phyloP scores from a whole-genome alignment of 2,888 invertebrate species.

The Xanthostigma xanthostigma region DNA sequence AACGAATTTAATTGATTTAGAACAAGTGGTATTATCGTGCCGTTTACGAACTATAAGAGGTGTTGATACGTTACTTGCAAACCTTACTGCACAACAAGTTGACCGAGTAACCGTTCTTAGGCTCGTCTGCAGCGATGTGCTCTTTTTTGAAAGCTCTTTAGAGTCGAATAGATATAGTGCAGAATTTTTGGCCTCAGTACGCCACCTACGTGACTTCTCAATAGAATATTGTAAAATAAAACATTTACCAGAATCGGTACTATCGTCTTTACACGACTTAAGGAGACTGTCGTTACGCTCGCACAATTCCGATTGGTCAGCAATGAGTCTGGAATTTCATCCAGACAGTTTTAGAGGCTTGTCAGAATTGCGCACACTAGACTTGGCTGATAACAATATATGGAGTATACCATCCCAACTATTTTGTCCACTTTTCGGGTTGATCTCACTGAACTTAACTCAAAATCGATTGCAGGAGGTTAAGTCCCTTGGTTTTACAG shows the following conservation, averaged over 20 bases:
- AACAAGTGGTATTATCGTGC: slow-evolving; percentile 45
- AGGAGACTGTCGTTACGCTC: slow-evolving; percentile 52
- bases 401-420: slow-evolving; percentile 58
- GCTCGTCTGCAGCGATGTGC: slow-evolving; percentile 57
- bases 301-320: slow-evolving; percentile 66
- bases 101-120: slow-evolving; percentile 52
- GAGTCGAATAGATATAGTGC: slow-evolving; percentile 30
- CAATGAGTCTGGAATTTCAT: slow-evolving; percentile 60
- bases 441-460: slow-evolving; percentile 56
- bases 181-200: slow-evolving; percentile 44
- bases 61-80: slow-evolving; percentile 50
- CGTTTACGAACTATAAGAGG: slow-evolving; percentile 56
- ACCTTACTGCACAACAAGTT: slow-evolving; percentile 50
- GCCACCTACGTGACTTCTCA: slow-evolving; percentile 47
- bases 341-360: slow-evolving; percentile 55
- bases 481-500: slow-evolving; percentile 57
- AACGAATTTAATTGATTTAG: slow-evolving; percentile 34
- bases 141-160: slow-evolving; percentile 57
- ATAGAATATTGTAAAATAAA: slow-evolving; percentile 67
- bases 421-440: slow-evolving; percentile 54
- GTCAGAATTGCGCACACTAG: slow-evolving; percentile 47
- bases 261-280: slow-evolving; percentile 50
- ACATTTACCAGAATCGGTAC: slow-evolving; percentile 52
- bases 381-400: slow-evolving; percentile 62
- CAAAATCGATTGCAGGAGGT: slow-evolving; percentile 66